Base-by-base conservation (phyloP, 2,113 vertebrate species). In the Numida meleagris region DNA sequence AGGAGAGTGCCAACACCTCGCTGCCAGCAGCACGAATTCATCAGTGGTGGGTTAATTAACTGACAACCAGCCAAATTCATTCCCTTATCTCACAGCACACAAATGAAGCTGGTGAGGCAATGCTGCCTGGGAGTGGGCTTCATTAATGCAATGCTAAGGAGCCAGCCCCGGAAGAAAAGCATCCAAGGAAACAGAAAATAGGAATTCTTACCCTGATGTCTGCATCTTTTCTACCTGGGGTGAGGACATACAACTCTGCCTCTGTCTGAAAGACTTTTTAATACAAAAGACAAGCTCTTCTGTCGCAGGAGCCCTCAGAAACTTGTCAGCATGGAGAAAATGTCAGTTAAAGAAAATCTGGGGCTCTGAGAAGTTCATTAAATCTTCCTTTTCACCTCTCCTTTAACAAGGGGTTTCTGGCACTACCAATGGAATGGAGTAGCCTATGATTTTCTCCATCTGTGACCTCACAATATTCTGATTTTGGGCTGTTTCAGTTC, bases 21-120 rank as follows among this genome's bases (percentile, higher is more conserved):
- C 82, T 7, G 58, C 91, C 17, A 38, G 85, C 3, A n/a, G 36
- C 88, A 58, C 82, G 10, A 88, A 89, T 80, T 93, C 90, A 91
- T 95, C 93, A 89, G 85, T 2, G 5, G 50, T 57, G 88, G 53
- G 63, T 89, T 94, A 95, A 96, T 96, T 88, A 96, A 42, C 72
- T 93, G 92, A 77, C 63, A 95, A 81, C 12, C 75, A 31, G 95
- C 93, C 95, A 93, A 70, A 62, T 17, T 36, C 31, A 6, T 59
- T 65, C 67, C 67, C 75, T 94, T 86, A 91, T 93, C 96, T 93
- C 9, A 0, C 53, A 70, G 82, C 21, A 21, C 75, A 89, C 75
- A 89, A 95, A 89, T 66, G 90, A 96, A 72, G 36, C 85, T 48
- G 89, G 7, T 21, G 72, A 94, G 77, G 83, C 70, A 59, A 34